A percentile compares a stretch with the other conserved stretches of the same genome.
These are phyloP conservation scores for Takifugu rubripes DNA, from an alignment of 2,797 vertebrate species.

Conservation along the genomic window DNA sequence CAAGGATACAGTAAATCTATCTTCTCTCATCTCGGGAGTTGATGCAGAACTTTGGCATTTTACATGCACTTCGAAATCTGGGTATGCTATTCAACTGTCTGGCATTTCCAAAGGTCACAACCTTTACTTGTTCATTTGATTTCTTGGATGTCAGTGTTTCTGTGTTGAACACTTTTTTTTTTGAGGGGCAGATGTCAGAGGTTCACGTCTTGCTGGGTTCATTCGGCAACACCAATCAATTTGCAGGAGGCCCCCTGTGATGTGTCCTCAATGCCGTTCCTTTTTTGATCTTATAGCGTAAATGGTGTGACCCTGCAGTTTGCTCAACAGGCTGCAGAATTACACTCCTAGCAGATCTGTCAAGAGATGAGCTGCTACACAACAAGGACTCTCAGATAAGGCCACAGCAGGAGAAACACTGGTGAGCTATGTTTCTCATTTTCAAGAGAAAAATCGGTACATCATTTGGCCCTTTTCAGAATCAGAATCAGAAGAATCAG, in stretches of 20 bases:
- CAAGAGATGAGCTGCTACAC: slow-evolving; percentile 8
- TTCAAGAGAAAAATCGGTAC: slow-evolving; percentile 24
- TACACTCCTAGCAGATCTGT: slow-evolving; percentile 21
- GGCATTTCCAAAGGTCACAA: slow-evolving; percentile 80
- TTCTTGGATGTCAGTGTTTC: slow-evolving; percentile 64
- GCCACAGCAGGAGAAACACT: slow-evolving; percentile 17
- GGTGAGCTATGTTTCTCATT: slow-evolving; percentile 15
- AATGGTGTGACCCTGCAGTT: slow-evolving; percentile 41
- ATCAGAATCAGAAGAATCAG: too few species aligned
- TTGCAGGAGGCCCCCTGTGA: slow-evolving; percentile 47
- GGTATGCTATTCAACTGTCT: slow-evolving; percentile 70
- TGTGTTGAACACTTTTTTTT: slow-evolving; percentile 66
- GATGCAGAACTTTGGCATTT: slow-evolving; percentile 70
- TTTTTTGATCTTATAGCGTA: slow-evolving; percentile 29
- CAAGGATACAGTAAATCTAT: slow-evolving; percentile 12
- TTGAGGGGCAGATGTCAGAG: slow-evolving; percentile 54
- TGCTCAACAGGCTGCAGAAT: slow-evolving; percentile 38
- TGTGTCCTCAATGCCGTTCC: slow-evolving; percentile 55
- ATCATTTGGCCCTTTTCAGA: slow-evolving; percentile 3
- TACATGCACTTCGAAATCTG: slow-evolving; percentile 65
- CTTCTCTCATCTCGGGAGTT: slow-evolving; percentile 41
- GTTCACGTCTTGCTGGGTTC: slow-evolving; percentile 50
- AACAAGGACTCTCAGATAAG: slow-evolving; percentile 16
- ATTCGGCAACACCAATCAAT: slow-evolving; percentile 52
- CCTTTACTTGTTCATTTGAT: slow-evolving; percentile 74